A percentile compares a stretch with the other conserved stretches of the same genome.
Conservation (phyloP, 2,113 vertebrate genomes). For the Tor tambroides region DNA sequence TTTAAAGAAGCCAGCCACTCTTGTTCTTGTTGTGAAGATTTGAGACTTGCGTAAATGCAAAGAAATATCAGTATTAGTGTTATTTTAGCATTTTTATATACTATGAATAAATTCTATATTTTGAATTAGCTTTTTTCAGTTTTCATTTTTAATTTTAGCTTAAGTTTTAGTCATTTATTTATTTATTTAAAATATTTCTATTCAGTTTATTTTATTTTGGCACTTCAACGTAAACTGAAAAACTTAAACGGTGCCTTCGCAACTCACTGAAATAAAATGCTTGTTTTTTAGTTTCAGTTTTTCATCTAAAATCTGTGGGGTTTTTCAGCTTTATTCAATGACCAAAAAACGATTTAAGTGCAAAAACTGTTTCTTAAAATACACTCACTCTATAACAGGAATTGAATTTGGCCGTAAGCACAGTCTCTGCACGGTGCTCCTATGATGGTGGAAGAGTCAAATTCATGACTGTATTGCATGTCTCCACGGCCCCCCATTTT, state of each 20-base stretch:
- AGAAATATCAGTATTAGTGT: not conserved
- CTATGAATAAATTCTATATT: not conserved
- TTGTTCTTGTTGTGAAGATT: not conserved
- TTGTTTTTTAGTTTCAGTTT: no score
- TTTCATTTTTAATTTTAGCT: no score
- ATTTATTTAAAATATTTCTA: no score
- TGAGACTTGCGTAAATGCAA: not conserved
- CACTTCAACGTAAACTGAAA: no score
- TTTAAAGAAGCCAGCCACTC: not conserved
- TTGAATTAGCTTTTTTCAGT: not conserved
- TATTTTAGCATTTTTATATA: not conserved
- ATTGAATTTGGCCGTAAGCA: not conserved
- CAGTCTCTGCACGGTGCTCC: not conserved
- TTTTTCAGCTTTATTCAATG: not conserved
- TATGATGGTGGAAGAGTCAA: constrained; percentile 24
- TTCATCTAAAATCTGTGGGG: no score
- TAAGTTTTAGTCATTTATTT: no score
- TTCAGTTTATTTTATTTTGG: no score
- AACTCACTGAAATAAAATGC: no score
- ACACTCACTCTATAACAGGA: not conserved
- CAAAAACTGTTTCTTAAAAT: not conserved
- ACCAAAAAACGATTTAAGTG: not conserved
- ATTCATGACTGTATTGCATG: constrained; percentile 15
- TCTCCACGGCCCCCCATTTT: constrained; percentile 12
- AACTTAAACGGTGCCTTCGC: no score